phyloP scores from a whole-genome alignment of 2,797 vertebrate genomes.

The Tangara arthus region DNA sequence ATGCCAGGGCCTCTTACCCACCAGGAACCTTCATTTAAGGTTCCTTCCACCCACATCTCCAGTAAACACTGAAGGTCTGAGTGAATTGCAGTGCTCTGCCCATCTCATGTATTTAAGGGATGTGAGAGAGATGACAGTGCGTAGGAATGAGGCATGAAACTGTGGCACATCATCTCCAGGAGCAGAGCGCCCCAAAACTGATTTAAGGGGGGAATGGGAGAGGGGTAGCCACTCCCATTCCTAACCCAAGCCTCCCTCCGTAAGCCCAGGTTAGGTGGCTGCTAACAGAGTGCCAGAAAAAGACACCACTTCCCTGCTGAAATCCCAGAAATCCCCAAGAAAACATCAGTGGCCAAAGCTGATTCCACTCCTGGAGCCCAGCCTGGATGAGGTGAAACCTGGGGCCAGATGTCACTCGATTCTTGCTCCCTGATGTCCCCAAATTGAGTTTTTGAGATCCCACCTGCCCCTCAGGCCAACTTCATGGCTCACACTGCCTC shows the following conservation, averaged over 20 bases:
- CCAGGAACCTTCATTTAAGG: neutral
- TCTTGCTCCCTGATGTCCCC: neutral
- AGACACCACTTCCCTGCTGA: neutral
- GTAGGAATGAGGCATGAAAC: neutral
- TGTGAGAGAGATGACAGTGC: neutral
- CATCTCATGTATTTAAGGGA: neutral
- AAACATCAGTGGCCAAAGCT: neutral
- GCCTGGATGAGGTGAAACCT: neutral
- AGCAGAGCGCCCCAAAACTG: neutral
- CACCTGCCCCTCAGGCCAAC: neutral
- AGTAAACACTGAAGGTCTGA: neutral
- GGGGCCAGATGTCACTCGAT: accelerated
- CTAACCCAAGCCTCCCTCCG: neutral
- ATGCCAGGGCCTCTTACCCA: neutral
- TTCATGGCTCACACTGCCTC: neutral
- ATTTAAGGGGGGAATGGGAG: neutral
- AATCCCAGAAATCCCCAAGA: neutral
- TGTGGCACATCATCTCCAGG: neutral
- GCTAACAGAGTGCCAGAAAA: neutral
- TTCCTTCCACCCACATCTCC: neutral
- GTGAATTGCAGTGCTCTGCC: neutral
- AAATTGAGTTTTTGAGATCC: neutral
- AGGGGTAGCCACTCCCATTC: neutral
- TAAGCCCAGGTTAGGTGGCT: neutral
- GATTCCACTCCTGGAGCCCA: neutral